Evolutionary conservation across 1,140 invertebrate genomes (phyloP), one percentile per base, ranked within the genome.

Genomic region (Meloidogyne exigua): DNA sequence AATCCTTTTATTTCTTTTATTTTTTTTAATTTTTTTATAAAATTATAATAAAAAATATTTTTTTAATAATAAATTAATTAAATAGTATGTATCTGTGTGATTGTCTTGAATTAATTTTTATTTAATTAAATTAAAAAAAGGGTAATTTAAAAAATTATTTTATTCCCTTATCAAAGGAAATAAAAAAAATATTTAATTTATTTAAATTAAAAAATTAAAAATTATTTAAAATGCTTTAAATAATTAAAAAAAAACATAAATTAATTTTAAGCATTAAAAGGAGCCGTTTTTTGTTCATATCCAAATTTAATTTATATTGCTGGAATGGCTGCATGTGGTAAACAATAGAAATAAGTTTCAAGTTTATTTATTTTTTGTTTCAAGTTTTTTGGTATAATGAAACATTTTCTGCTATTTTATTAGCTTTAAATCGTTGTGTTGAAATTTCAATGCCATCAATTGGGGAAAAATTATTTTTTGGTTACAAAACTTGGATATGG

Each of bases 391-490:
- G 28, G 28, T 65, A 64, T 21, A 68, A 36, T 21, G 66, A 68
- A 42, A 36, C 66, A 9, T 4, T 42, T 42, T 36, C 21, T 42
- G 28, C 66, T 10, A 21, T 73, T 0, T 64, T 63, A 25, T 76
- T 76, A 67, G 71, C 71, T 15, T 18, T 76, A 36, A 76, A 76
- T 21, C 23, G 75, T 13, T 76, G 75, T 36, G 42, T 77, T 42
- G 70, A 63, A 44, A 72, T 76, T 66, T 76, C 39, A 49, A 42
- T 66, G 65, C 49, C 49, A 36, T 21, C 9, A 26, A n/a, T 72
- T 9, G 74, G 57, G 2, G 65, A 76, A 32, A 65, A 12, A 2
- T 21, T 77, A n/a, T 77, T 77, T 75, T 26, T 15, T 49, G 76
- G 76, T 76, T 15, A 39, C 15, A 44, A 62, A 10, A 42, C 68